Percentiles rank a stretch among this genome's conserved stretches.
phyloP scores from a whole-genome alignment of 2,113 vertebrate genomes.

The Pongo pygmaeus region DNA sequence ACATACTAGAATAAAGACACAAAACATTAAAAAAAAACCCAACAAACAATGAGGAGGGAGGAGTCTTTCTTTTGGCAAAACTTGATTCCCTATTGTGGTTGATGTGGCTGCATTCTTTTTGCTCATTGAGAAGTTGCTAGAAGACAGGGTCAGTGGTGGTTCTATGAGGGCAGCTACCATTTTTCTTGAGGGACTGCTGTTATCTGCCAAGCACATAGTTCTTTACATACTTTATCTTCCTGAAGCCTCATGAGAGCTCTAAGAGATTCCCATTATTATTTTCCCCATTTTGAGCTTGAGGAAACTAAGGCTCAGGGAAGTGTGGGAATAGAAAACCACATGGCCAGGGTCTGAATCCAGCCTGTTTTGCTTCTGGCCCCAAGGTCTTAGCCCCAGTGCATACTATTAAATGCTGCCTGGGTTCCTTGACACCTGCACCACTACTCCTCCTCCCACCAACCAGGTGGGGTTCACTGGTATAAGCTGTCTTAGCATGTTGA shows the following conservation, averaged over 20 bases:
- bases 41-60: accelerated
- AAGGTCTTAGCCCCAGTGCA: neutral
- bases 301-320: neutral
- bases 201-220: neutral
- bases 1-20: accelerated
- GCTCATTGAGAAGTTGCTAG: neutral
- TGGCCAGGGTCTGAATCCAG: neutral
- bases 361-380: too few species aligned
- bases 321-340: too few species aligned
- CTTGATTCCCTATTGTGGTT: accelerated
- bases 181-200: neutral
- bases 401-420: neutral
- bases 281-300: too few species aligned
- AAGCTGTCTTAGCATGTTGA: neutral
- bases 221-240: neutral
- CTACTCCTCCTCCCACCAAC: accelerated
- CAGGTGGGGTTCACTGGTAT: neutral
- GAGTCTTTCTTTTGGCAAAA: neutral
- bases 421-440: neutral
- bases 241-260: neutral
- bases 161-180: neutral
- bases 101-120: neutral
- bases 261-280: accelerated
- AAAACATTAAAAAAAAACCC: too few species aligned
- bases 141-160: neutral